Conservation (phyloP, 2,888 invertebrate genomes). For the Griposia aprilina region DNA sequence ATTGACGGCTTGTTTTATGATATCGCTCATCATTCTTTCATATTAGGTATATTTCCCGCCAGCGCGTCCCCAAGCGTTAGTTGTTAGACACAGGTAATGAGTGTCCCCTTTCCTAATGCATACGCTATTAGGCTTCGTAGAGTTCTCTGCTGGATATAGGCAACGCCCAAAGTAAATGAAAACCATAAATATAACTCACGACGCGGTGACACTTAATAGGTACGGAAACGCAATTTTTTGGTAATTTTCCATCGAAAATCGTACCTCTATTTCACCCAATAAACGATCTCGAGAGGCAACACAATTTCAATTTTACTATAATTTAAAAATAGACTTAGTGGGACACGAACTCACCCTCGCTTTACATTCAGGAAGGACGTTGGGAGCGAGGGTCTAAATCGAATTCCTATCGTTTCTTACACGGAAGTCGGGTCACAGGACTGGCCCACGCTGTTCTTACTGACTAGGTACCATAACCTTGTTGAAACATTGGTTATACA, state of each 20-base stretch:
- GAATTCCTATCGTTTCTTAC: conserved; percentile 87
- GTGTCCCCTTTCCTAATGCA: conserved; percentile 23
- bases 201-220: background rate
- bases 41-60: conserved; percentile 12
- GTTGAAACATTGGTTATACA: conserved; percentile 68
- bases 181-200: conserved; percentile 1
- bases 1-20: background rate
- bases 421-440: conserved; percentile 77
- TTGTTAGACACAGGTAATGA: conserved; percentile 18
- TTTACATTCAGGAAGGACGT: conserved; percentile 87
- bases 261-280: conserved; percentile 25
- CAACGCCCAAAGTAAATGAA: background rate
- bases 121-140: background rate
- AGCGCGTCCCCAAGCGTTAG: background rate
- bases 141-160: background rate
- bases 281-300: conserved; percentile 44
- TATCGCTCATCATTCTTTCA: background rate
- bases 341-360: conserved; percentile 81
- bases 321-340: conserved; percentile 82
- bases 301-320: conserved; percentile 76
- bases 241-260: conserved; percentile 22
- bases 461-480: conserved; percentile 66
- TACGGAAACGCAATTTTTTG: conserved; percentile 13
- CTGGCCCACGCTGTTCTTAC: conserved; percentile 68
- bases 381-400: conserved; percentile 84